These are phyloP conservation scores for Tadarida brasiliensis DNA, from an alignment of 2,797 vertebrate species.

Conservation along the genomic window DNA sequence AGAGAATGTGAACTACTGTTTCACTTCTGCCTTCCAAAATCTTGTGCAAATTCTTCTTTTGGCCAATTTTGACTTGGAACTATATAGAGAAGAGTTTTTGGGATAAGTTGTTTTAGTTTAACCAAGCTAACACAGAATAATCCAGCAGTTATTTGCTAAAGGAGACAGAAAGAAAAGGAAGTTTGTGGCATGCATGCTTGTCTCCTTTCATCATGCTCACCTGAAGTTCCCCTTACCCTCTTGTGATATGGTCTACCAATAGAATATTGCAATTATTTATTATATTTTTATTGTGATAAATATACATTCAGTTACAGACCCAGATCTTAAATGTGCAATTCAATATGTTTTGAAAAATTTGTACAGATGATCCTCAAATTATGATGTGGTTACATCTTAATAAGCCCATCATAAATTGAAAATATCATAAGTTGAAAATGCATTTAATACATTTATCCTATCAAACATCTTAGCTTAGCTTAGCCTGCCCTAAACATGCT, in stretches of 20 bases:
- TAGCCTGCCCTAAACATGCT: not conserved
- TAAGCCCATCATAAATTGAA: not conserved
- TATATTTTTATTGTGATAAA: not conserved
- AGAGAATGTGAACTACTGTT: not conserved
- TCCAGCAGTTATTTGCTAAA: not conserved
- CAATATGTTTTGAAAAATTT: slow-evolving; percentile 11
- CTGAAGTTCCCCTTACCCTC: not conserved
- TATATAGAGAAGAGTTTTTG: not conserved
- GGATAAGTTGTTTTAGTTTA: not conserved
- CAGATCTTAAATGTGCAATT: not conserved
- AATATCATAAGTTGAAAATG: not conserved
- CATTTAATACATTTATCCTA: not conserved
- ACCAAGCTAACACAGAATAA: not conserved
- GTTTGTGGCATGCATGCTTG: fast-evolving
- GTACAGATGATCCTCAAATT: not conserved
- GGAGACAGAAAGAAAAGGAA: not conserved
- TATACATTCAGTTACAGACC: not conserved
- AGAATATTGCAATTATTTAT: not conserved
- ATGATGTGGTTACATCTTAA: not conserved
- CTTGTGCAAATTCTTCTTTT: not conserved
- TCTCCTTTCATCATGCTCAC: not conserved
- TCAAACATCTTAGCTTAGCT: not conserved
- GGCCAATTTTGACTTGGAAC: not conserved
- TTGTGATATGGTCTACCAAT: not conserved
- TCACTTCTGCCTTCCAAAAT: not conserved